A percentile compares a stretch with the other conserved stretches of the same genome.
Conservation (phyloP, 2,888 invertebrate species). For the Isotomurus palustris region DNA sequence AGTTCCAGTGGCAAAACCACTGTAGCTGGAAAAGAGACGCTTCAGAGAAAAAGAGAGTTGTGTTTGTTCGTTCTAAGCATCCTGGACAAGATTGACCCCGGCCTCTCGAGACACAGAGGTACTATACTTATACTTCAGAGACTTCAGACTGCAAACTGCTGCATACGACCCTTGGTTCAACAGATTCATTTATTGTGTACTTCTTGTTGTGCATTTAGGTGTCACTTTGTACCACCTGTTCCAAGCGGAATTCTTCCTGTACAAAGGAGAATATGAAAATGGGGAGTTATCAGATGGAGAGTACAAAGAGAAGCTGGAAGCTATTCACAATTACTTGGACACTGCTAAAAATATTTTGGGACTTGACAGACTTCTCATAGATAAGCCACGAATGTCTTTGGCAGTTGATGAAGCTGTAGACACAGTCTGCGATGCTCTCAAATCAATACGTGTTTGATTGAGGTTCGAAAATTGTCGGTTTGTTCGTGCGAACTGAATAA, state of each 20-base stretch:
- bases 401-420: slow-evolving; percentile 2
- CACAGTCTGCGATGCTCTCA: neutral
- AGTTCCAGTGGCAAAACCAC: no score
- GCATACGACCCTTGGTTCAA: neutral
- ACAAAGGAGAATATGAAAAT: slow-evolving; percentile 7
- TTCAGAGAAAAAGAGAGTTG: slow-evolving; percentile 21
- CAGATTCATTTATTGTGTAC: neutral
- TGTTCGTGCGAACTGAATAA: no score
- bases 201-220: slow-evolving; percentile 18
- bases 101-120: slow-evolving; percentile 29
- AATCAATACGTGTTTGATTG: no score
- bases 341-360: slow-evolving; percentile 22
- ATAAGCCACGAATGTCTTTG: neutral
- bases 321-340: slow-evolving; percentile 18
- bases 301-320: slow-evolving; percentile 3
- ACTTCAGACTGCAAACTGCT: neutral
- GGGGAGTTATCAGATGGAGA: slow-evolving; percentile 16
- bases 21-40: no score
- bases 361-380: slow-evolving; percentile 18
- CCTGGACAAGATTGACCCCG: slow-evolving; percentile 30
- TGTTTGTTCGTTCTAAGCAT: slow-evolving; percentile 19
- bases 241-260: slow-evolving; percentile 18
- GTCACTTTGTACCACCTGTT: slow-evolving; percentile 32
- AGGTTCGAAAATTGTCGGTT: no score
- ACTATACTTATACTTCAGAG: neutral